Base-by-base conservation (phyloP, 1,140 invertebrate genomes). In the Cotesia chilonis region DNA sequence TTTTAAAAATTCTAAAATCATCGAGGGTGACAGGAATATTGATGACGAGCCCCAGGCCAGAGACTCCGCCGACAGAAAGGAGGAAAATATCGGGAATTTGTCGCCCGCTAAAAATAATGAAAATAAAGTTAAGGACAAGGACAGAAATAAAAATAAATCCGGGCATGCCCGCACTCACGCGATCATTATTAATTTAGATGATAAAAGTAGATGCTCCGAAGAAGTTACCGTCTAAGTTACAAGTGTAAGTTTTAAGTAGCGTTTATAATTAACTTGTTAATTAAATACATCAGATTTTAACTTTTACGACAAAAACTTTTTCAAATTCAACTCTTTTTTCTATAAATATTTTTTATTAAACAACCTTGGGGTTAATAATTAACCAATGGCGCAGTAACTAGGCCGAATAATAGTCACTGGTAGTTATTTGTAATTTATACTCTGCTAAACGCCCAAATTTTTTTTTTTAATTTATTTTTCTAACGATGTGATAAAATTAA, bases 131-230 rank as follows among this genome's bases (percentile, higher is more conserved):
- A 85, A 76, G 80, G 85, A 83, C 57, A 68, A 70, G 52, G 76
- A 81, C 36, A 70, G 64, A 28, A 74, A 60, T 76, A 85, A 65
- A 83, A 88, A 74, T 73, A 90, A 90, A 79, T 91, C 91, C 3
- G 91, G 90, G 0, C 91, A 92, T 76, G 89, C 91, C 6, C 89
- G 89, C 72, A 92, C 92, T 65, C 91, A 92, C 78, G 90, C 92
- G 3, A 92, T 93, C 77, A 90, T 93, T 77, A 92, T 94, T 68
- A 93, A 94, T 84, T 85, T 94, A 75, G 92, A 94, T 76, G 93
- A 94, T 84, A 93, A 93, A 78, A 92, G 90, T 80, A 88, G 92
- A 70, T 94, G 93, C 81, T 93, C 92, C 4, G 93, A 94, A 83
- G 93, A 94, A 84, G 92, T 94, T 60, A 94, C 92, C 41, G 93